phyloP scores from a whole-genome alignment of 2,113 vertebrate species.

The Xenopus borealis region DNA sequence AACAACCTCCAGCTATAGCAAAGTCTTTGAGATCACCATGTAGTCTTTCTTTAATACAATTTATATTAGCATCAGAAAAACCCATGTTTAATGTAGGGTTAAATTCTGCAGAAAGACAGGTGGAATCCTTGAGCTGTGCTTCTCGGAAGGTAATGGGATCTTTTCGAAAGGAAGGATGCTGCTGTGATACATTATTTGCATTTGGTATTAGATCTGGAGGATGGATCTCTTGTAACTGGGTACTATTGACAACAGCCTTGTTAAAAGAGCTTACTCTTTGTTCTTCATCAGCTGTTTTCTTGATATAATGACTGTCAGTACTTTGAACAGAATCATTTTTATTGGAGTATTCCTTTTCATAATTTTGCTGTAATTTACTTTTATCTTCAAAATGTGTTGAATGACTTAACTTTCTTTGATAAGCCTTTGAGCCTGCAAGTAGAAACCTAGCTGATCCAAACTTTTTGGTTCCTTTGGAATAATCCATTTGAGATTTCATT shows the following conservation, averaged over 20 bases:
- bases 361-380: constrained; percentile 42
- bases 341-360: constrained; percentile 45
- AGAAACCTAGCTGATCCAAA: constrained; percentile 60
- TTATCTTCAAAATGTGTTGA: constrained; percentile 45
- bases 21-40: constrained; percentile 44
- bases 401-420: constrained; percentile 30
- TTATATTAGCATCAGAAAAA: constrained; percentile 7
- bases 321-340: not conserved
- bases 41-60: constrained; percentile 51
- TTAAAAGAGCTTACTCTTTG: constrained; percentile 12
- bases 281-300: constrained; percentile 25
- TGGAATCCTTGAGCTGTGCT: constrained; percentile 14
- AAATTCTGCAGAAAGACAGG: rapidly evolving
- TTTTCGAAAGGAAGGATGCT: constrained; percentile 33
- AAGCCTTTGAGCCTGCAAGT: constrained; percentile 49
- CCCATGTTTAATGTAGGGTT: constrained; percentile 39
- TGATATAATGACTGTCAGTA: not conserved
- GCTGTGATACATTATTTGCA: constrained; percentile 43
- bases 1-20: rapidly evolving
- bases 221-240: rapidly evolving
- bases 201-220: rapidly evolving
- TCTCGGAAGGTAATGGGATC: constrained; percentile 43
- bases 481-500: constrained; percentile 54
- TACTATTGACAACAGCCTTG: rapidly evolving
- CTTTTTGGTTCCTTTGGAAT: constrained; percentile 63